Conservation (phyloP, 2,888 invertebrate species). For the Congeria kusceri region DNA sequence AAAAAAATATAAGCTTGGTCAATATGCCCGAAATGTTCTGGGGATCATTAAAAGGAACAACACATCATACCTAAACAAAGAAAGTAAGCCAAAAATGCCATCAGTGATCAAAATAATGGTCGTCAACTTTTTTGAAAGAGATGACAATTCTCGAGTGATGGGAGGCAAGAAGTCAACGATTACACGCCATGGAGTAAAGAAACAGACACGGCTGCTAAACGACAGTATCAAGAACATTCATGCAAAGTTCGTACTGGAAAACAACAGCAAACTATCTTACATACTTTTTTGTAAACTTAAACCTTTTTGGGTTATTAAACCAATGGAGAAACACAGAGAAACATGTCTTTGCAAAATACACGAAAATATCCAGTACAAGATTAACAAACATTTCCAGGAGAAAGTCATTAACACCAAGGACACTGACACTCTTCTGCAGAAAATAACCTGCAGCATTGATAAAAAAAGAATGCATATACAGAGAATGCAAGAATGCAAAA, state of each 20-base stretch:
- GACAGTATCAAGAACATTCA: conserved; percentile 9
- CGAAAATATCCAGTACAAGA: no score
- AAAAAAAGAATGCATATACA: no score
- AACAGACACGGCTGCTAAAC: not conserved
- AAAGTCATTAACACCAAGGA: no score
- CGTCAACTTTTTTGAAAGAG: conserved; percentile 1
- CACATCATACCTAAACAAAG: no score
- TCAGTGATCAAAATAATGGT: conserved; percentile 5
- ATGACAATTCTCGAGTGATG: not conserved
- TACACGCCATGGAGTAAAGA: conserved; percentile 7
- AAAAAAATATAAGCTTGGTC: not conserved
- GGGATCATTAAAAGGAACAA: not conserved
- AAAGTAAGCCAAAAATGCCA: no score
- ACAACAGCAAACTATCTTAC: not conserved
- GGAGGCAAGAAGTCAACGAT: conserved; percentile 5
- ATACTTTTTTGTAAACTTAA: not conserved
- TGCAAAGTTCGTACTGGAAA: not conserved
- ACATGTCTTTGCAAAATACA: no score
- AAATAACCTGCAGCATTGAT: no score
- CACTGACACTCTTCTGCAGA: no score
- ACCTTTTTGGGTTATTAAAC: conserved; percentile 6
- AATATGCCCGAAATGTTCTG: not conserved
- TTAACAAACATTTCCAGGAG: no score
- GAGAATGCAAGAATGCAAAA: no score
- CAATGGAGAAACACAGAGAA: no score